phyloP scores from a whole-genome alignment of 2,797 vertebrate species.

The Diglossa cyanea region DNA sequence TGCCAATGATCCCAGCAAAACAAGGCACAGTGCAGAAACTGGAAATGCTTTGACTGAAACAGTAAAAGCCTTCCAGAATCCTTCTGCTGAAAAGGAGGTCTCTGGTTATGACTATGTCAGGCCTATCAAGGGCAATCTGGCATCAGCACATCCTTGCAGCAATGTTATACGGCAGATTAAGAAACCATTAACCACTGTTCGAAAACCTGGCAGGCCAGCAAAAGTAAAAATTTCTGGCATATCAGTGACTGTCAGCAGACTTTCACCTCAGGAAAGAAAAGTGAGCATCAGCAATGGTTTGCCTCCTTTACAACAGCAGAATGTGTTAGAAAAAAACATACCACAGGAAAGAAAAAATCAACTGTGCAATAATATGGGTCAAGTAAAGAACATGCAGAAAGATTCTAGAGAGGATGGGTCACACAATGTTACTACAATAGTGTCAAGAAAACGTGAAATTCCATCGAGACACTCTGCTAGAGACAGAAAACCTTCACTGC shows the following conservation, averaged over 20 bases:
- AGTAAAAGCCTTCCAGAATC: slow-evolving; percentile 40
- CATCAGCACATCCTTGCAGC: slow-evolving; percentile 75
- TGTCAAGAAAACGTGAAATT: slow-evolving; percentile 47
- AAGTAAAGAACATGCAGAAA: slow-evolving; percentile 20
- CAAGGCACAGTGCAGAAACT: slow-evolving; percentile 24
- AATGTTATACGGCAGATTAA: slow-evolving; percentile 80
- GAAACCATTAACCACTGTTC: slow-evolving; percentile 77
- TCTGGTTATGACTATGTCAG: slow-evolving; percentile 76
- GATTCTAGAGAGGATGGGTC: slow-evolving; percentile 28
- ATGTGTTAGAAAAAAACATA: slow-evolving; percentile 61
- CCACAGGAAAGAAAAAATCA: slow-evolving; percentile 75
- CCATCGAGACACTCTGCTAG: slow-evolving; percentile 84
- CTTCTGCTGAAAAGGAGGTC: slow-evolving; percentile 55
- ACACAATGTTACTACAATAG: background rate
- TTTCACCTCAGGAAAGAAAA: slow-evolving; percentile 88
- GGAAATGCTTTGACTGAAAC: slow-evolving; percentile 35
- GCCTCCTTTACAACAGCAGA: slow-evolving; percentile 70
- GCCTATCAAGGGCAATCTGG: slow-evolving; percentile 79
- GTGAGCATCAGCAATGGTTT: slow-evolving; percentile 84
- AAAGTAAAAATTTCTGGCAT: slow-evolving; percentile 96
- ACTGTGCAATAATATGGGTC: slow-evolving; percentile 51
- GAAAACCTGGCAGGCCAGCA: slow-evolving; percentile 91
- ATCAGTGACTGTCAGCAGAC: slow-evolving; percentile 87
- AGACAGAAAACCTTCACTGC: slow-evolving; percentile 86
- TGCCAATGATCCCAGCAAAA: slow-evolving; percentile 21